Percentiles rank a stretch among this genome's conserved stretches.
Evolutionary conservation across 2,797 vertebrate species (phyloP).

Genomic region (Sylvilagus floridanus): DNA sequence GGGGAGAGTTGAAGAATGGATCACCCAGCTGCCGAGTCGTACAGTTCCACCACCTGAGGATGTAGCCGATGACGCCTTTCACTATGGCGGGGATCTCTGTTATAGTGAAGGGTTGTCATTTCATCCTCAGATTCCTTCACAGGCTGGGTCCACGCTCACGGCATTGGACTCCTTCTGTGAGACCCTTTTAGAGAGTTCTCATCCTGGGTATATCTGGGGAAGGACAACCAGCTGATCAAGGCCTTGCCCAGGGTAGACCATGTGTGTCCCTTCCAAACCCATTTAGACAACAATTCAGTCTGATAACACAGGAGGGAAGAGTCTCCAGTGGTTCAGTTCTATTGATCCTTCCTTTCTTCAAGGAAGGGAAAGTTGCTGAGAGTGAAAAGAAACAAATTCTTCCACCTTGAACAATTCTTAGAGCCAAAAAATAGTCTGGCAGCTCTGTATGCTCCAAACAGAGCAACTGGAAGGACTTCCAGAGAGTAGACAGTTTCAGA

Average conservation of each 20-base stretch:
- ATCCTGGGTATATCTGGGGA: neutral
- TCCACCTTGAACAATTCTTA: slow-evolving; percentile 26
- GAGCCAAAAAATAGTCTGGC: slow-evolving; percentile 48
- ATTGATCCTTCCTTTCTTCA: slow-evolving; percentile 15
- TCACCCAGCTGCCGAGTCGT: neutral
- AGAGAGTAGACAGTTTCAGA: neutral
- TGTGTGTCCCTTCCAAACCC: neutral
- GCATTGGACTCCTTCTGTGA: neutral
- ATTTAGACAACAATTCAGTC: neutral
- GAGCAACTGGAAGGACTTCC: slow-evolving; percentile 18
- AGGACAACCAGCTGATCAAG: neutral
- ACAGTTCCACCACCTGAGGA: neutral
- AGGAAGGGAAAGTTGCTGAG: neutral
- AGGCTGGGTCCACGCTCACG: too few species aligned
- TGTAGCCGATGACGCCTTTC: neutral
- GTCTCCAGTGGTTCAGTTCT: neutral
- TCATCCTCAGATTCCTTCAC: neutral
- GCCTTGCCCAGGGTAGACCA: neutral
- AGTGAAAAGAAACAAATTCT: slow-evolving; percentile 47
- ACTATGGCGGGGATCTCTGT: neutral
- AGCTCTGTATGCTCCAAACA: slow-evolving; percentile 31
- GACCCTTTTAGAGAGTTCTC: neutral
- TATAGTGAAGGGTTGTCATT: neutral
- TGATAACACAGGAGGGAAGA: neutral
- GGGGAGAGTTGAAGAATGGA: neutral